A percentile compares a stretch with the other conserved stretches of the same genome.
Evolutionary conservation across 2,797 vertebrate genomes (phyloP).

Genomic region (Sebastes taczanowskii): DNA sequence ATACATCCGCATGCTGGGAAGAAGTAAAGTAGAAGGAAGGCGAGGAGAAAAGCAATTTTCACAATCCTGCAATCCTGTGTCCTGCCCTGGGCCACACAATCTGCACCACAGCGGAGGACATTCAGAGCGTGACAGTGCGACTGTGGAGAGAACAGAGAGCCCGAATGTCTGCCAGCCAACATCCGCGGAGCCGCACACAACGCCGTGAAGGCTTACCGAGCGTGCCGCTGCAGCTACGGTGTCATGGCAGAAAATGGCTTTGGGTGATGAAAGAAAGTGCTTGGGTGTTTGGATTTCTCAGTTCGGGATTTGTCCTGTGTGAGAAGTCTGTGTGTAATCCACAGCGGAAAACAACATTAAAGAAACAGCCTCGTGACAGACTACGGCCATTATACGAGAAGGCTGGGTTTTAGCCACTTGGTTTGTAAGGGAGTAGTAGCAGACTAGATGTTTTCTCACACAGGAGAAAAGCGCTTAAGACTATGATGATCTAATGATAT

Average conservation of each 20-base stretch:
- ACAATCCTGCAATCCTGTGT: slow-evolving; percentile 58
- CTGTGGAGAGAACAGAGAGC: slow-evolving; percentile 48
- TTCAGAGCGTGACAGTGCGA: slow-evolving; percentile 72
- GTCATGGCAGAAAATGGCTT: slow-evolving; percentile 57
- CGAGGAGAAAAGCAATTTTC: slow-evolving; percentile 58
- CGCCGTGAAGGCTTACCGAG: slow-evolving; percentile 28
- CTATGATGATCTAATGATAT: background rate
- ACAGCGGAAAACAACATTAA: slow-evolving; percentile 65
- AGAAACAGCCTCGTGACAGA: slow-evolving; percentile 46
- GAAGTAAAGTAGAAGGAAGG: slow-evolving; percentile 15
- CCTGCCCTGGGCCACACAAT: slow-evolving; percentile 72
- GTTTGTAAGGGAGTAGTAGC: background rate
- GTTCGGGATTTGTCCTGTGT: slow-evolving; percentile 49
- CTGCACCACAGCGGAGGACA: slow-evolving; percentile 57
- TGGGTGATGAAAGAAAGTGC: slow-evolving; percentile 55
- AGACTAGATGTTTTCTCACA: slow-evolving; percentile 3
- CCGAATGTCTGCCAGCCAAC: slow-evolving; percentile 42
- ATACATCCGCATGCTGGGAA: background rate
- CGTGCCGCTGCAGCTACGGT: slow-evolving; percentile 3
- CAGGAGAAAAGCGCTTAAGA: background rate
- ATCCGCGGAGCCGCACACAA: slow-evolving; percentile 22
- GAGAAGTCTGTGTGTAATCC: slow-evolving; percentile 52
- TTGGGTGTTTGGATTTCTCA: slow-evolving; percentile 64
- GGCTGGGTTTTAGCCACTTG: slow-evolving; percentile 23
- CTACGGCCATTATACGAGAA: slow-evolving; percentile 18